Evolutionary conservation across 2,888 invertebrate species (phyloP).

Genomic region (Ptychoptera contaminata): DNA sequence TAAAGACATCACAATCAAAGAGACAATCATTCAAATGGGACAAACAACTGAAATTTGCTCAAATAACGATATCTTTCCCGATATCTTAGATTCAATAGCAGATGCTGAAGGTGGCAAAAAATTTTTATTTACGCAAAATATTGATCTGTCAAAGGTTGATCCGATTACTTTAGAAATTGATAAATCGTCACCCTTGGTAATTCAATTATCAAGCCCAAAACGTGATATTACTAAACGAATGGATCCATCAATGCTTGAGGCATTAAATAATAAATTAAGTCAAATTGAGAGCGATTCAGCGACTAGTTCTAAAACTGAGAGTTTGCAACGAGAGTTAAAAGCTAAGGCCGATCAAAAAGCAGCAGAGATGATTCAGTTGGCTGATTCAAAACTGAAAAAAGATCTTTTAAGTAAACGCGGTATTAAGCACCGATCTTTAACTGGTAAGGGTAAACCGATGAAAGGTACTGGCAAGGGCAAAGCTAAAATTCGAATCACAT

Average conservation of each 20-base stretch:
- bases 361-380: slow-evolving; percentile 35
- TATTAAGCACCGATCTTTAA: slow-evolving; percentile 45
- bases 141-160: slow-evolving; percentile 56
- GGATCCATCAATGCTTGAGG: slow-evolving; percentile 50
- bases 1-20: slow-evolving; percentile 16
- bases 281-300: slow-evolving; percentile 65
- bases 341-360: slow-evolving; percentile 35
- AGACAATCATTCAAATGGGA: slow-evolving; percentile 14
- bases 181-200: slow-evolving; percentile 37
- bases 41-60: slow-evolving; percentile 13
- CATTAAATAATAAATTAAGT: slow-evolving; percentile 53
- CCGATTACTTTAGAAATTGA: slow-evolving; percentile 56
- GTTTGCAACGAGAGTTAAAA: slow-evolving; percentile 37
- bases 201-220: slow-evolving; percentile 52
- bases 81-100: slow-evolving; percentile 34
- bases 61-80: slow-evolving; percentile 33
- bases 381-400: slow-evolving; percentile 42
- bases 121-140: slow-evolving; percentile 58
- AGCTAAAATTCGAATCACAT: slow-evolving; percentile 51
- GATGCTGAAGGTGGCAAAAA: slow-evolving; percentile 35
- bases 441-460: slow-evolving; percentile 39
- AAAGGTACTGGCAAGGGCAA: slow-evolving; percentile 41
- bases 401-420: slow-evolving; percentile 44
- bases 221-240: slow-evolving; percentile 52
- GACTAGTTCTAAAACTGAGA: slow-evolving; percentile 57